Evolutionary conservation across 2,113 vertebrate species (phyloP).

Genomic region (Cyprinus carpio): DNA sequence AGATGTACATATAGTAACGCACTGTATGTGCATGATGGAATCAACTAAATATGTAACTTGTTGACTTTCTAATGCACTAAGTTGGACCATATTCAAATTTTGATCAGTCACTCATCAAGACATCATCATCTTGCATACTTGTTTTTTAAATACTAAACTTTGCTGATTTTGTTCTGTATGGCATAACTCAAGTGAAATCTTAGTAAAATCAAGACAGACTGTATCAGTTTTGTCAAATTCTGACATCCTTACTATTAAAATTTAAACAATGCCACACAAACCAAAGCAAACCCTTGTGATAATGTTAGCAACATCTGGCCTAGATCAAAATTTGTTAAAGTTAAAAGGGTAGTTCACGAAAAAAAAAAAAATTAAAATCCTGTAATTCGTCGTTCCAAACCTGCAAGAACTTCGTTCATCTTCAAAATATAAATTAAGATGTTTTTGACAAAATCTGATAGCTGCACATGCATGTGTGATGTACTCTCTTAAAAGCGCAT

Average conservation of each 20-base stretch:
- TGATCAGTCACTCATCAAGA: background rate
- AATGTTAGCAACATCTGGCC: too few relatives aligned
- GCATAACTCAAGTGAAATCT: background rate
- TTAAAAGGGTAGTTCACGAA: too few relatives aligned
- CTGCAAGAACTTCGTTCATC: too few relatives aligned
- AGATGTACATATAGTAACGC: background rate
- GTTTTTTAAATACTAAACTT: background rate
- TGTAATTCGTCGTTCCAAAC: too few relatives aligned
- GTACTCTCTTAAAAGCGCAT: too few relatives aligned
- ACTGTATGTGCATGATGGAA: background rate
- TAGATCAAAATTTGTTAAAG: too few relatives aligned
- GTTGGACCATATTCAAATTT: background rate
- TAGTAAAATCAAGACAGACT: background rate
- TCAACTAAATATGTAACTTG: background rate
- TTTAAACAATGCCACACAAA: background rate
- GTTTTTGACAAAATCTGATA: too few relatives aligned
- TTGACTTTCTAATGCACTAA: background rate
- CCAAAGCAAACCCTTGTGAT: too few relatives aligned
- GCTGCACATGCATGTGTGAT: too few relatives aligned
- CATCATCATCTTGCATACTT: background rate
- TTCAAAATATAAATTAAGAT: too few relatives aligned
- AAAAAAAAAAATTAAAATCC: too few relatives aligned
- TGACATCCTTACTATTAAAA: background rate
- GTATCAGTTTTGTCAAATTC: background rate
- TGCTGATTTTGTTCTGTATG: background rate